Evolutionary conservation across 1,140 invertebrate genomes (phyloP), one percentile per base, ranked within the genome.

Genomic region (Dreissena rostriformis): DNA sequence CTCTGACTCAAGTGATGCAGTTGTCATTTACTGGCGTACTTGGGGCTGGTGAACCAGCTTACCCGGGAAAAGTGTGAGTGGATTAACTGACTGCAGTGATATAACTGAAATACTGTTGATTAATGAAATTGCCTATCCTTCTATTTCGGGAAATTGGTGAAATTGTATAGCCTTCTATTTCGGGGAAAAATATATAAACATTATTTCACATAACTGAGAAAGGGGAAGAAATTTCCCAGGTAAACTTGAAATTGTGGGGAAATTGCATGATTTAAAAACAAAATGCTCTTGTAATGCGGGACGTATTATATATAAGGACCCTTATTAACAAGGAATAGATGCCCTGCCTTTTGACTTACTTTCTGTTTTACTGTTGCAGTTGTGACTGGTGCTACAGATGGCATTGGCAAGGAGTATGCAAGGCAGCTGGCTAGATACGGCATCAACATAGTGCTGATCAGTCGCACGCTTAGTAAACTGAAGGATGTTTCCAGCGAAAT

Each of bases 321-420:
- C 17, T 61, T 6, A 2, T 24, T 6, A 61, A 61, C 17, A 61
- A 11, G 57, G 57, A 19, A 61, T n/a, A 61, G 12, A 24, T 19
- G 17, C 22, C 17, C 11, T 61, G 12, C 4, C 17, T 61, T 61
- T 24, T 61, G 22, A 61, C 17, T 61, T 5, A 12, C 57, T n/a
- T 61, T 61, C 22, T 61, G 2, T 24, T 2, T 72, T 55, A 73
- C 70, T 84, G 2, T 95, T 96, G 80, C 94, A 95, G 97, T 98
- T 80, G 94, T 98, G 0, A 98, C 98, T 51, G 98, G 98, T 49
- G 96, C 96, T 0, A 98, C 98, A 8, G 97, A 98, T 95, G 98
- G 98, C 12, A 96, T 98, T 88, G 98, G 98, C n/a, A 97, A 97
- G 93, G 97, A 97, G 2, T 98, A 97, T 92, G 96, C 97, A 7